Evolutionary conservation across 2,888 invertebrate genomes (phyloP), one percentile per base, ranked within the genome.

Genomic region (Argyresthia albistria): DNA sequence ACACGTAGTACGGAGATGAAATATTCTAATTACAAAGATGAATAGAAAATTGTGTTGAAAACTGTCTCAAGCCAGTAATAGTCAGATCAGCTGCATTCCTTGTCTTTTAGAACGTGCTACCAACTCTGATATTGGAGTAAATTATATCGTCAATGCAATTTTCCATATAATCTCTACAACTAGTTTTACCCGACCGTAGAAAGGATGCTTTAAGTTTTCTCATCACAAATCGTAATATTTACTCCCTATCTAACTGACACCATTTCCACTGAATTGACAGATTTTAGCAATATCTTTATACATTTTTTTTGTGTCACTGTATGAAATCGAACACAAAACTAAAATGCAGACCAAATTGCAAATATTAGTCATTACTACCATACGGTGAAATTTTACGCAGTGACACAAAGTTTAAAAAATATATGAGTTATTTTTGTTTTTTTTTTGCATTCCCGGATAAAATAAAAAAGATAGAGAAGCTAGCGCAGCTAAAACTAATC

Each of bases 401-500:
- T 60, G 65, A 66, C 63, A 66, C 72, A 51, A 73, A 71, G 68
- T 80, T 77, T 74, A 73, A 78, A 79, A 78, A 80, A 80, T 78
- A 78, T 67, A 67, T 69, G 66, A 62, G 63, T 66, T 67, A 67
- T 64, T 61, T 64, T 66, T 61, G 61, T 55, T 66, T 68, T 66
- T 68, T 60, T 61, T 60, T 59, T 65, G 66, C 70, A 57, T 60
- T 66, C 66, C 74, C 79, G 76, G 79, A 76, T 71, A 74, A 70
- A 80, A 73, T 73, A 70, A 76, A 72, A 76, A 73, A 46, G 35
- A 14, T n/a, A 80, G 78, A 81, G 82, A 87, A 83, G 86, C 86
- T 87, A 87, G 86, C 87, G 83, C 77, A 74, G 86, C 86, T 87
- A 87, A 84, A 86, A 83, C 86, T 86, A 84, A 82, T 82, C 84